Evolutionary conservation across 2,888 invertebrate genomes (phyloP).

Genomic region (Notocelia uddmanniana): DNA sequence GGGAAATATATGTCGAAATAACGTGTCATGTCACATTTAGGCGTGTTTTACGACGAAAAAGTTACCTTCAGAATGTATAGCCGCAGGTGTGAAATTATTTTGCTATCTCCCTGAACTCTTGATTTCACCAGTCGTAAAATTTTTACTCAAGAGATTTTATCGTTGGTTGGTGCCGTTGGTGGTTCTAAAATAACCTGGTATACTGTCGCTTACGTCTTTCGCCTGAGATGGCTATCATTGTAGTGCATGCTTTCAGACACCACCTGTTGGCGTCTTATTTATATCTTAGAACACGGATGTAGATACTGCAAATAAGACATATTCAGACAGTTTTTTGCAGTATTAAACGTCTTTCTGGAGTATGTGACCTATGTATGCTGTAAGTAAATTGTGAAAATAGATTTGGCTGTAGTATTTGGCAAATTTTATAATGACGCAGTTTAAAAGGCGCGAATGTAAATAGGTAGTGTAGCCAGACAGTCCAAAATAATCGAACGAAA

Average conservation of each 20-base stretch:
- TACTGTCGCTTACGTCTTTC: conserved; percentile 58
- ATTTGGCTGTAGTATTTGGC: no score
- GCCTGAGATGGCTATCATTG: conserved; percentile 64
- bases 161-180: conserved; percentile 51
- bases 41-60: conserved; percentile 52
- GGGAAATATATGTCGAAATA: conserved; percentile 31
- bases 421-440: no score
- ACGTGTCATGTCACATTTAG: conserved; percentile 23
- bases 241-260: conserved; percentile 62
- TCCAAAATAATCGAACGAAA: neutral
- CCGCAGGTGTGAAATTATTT: conserved; percentile 66
- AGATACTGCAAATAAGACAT: conserved; percentile 48
- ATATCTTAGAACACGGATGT: conserved; percentile 59
- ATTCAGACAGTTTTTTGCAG: conserved; percentile 3
- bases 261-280: conserved; percentile 74
- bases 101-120: conserved; percentile 64
- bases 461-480: no score
- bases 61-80: conserved; percentile 55
- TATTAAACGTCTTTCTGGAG: neutral
- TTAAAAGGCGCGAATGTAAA: no score
- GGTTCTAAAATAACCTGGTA: conserved; percentile 64
- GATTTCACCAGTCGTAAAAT: conserved; percentile 71
- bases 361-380: no score
- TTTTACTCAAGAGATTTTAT: conserved; percentile 69
- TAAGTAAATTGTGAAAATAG: no score